These are phyloP conservation scores for Melanotaenia duboulayi DNA, from an alignment of 2,113 vertebrate species.

Conservation along the genomic window DNA sequence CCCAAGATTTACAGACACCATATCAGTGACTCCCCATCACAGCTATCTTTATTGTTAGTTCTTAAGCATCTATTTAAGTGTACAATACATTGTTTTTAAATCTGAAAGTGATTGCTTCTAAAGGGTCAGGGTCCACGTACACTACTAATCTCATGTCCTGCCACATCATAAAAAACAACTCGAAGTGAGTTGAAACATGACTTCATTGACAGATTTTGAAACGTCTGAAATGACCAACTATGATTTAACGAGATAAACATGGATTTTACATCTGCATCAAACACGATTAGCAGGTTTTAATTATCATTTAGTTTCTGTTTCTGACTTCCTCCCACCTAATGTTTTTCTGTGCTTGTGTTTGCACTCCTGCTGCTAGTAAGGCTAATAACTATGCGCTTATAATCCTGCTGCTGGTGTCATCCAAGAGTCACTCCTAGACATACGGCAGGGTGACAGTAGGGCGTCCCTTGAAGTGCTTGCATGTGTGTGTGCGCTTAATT, in stretches of 20 bases:
- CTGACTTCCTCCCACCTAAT: constrained; percentile 23
- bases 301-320: constrained; percentile 34
- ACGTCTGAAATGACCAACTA: no score
- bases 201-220: neutral
- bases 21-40: neutral
- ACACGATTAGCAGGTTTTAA: constrained; percentile 50
- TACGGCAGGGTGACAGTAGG: constrained; percentile 74
- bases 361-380: constrained; percentile 44
- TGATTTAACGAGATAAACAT: constrained; percentile 1
- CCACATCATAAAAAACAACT: neutral
- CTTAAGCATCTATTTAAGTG: neutral
- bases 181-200: neutral
- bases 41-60: no score
- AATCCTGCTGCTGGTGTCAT: constrained; percentile 81
- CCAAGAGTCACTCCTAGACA: constrained; percentile 79
- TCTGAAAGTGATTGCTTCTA: neutral
- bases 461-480: constrained; percentile 39
- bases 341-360: constrained; percentile 40
- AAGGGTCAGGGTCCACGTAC: neutral
- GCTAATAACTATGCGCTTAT: constrained; percentile 77
- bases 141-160: no score
- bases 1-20: neutral
- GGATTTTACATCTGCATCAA: constrained; percentile 18
- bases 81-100: neutral
- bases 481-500: constrained; percentile 50